Evolutionary conservation across 2,113 vertebrate genomes (phyloP).

Genomic region (Paracanthobrama guichenoti): DNA sequence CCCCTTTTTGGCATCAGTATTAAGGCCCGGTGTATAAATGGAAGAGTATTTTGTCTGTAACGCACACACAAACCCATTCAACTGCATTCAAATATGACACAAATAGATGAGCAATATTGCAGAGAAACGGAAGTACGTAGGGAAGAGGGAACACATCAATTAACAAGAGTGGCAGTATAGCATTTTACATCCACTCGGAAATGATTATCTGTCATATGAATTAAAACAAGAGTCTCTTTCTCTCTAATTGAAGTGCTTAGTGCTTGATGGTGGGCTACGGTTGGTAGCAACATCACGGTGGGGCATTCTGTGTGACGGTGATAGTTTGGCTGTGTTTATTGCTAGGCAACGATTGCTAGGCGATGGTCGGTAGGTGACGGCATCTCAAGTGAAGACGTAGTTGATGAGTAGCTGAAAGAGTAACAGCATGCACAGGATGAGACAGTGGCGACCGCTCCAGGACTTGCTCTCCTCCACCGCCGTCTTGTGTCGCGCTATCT

Average conservation of each 20-base stretch:
- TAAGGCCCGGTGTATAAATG: conserved; percentile 55
- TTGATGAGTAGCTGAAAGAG: conserved; percentile 89
- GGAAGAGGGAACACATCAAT: conserved; percentile 66
- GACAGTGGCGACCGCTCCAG: conserved; percentile 82
- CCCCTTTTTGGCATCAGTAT: conserved; percentile 54
- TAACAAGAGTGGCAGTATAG: conserved; percentile 60
- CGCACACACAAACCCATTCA: background rate
- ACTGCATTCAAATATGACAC: conserved; percentile 44
- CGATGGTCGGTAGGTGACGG: conserved; percentile 42
- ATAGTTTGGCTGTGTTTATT: conserved; percentile 76
- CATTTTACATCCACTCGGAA: conserved; percentile 22
- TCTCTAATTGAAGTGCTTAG: conserved; percentile 81
- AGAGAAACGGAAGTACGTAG: conserved; percentile 52
- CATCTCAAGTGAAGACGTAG: conserved; percentile 85
- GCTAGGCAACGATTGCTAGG: conserved; percentile 70
- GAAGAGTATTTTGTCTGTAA: conserved; percentile 20
- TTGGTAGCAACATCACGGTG: conserved; percentile 39
- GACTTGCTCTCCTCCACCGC: conserved; percentile 72
- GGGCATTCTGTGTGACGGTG: conserved; percentile 60
- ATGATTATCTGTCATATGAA: conserved; percentile 48
- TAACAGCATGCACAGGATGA: conserved; percentile 86
- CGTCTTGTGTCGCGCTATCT: conserved; percentile 72
- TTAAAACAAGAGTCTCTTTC: conserved; percentile 54
- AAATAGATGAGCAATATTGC: conserved; percentile 71
- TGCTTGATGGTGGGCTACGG: conserved; percentile 67